Evolutionary conservation across 2,797 vertebrate species (phyloP), one percentile per base, ranked within the genome.

Genomic region (Notolepis coatsorum): DNA sequence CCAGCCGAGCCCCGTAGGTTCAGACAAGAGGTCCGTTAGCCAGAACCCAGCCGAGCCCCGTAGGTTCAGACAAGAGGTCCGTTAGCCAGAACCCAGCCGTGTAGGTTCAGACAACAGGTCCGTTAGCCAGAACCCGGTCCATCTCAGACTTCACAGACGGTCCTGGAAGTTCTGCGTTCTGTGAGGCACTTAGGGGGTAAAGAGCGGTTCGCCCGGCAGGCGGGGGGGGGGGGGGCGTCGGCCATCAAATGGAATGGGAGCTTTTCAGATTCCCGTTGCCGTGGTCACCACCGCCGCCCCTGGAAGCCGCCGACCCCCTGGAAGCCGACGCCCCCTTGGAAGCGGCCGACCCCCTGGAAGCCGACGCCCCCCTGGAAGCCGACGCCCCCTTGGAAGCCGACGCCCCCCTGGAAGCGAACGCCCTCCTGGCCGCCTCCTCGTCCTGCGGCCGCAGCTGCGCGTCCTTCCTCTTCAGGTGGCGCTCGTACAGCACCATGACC

Each of bases 401-500:
- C n/a, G n/a, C n/a, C n/a, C n/a, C n/a, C n/a, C n/a, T n/a, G n/a
- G n/a, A n/a, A n/a, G n/a, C n/a, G n/a, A n/a, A n/a, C 25, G 0
- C 84, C 64, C 71, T 77, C 71, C 23, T 75, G 75, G 20, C 79
- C 79, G 0, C 82, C 79, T 91, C 88, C 0, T 93, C 88, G 0
- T 95, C 91, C 0, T 93, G 91, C 0, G 93, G 92, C 3, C 89
- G 82, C 7, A 93, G 75, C 2, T 94, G 90, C 48, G 95, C 92
- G 5, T 83, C 88, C 17, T 89, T 86, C 41, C 86, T 91, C 73
- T 94, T 94, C 73, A 41, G 84, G 77, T 94, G 88, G 15, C 91
- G 84, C 79, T 96, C 86, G 0, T 94, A 98, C 42, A 96, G 81
- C 72, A 96, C 93, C 41, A 95, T 95, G 3, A 97, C 94, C 75